Percentiles rank a stretch among this genome's conserved stretches.
phyloP scores from a whole-genome alignment of 2,888 invertebrate species.

The Arctia plantaginis region DNA sequence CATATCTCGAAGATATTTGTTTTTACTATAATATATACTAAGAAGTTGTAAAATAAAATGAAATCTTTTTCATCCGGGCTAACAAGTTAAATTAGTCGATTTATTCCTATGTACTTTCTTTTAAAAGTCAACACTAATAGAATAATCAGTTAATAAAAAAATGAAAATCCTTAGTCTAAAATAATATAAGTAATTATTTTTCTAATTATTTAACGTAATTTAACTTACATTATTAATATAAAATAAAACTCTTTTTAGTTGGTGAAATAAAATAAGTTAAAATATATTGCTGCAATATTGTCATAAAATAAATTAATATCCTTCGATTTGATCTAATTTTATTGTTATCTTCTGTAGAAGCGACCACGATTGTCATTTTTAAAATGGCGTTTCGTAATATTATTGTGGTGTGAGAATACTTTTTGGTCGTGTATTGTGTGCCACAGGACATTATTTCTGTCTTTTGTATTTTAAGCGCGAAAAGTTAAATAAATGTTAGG shows the following conservation, averaged over 20 bases:
- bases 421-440: background rate
- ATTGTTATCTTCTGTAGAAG: conserved; percentile 3
- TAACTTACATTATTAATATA: no score
- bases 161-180: background rate
- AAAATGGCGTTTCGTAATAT: conserved; percentile 6
- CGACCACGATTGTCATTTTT: background rate
- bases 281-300: conserved; percentile 25
- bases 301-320: conserved; percentile 25
- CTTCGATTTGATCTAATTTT: conserved; percentile 18
- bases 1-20: no score
- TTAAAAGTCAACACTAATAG: no score
- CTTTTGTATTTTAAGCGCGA: background rate
- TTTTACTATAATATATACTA: no score
- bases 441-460: background rate
- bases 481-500: background rate
- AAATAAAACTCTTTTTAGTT: background rate
- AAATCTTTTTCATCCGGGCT: no score
- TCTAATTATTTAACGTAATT: no score
- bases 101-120: background rate
- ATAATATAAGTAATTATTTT: background rate
- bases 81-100: background rate
- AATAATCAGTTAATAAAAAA: no score
- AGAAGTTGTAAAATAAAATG: no score
- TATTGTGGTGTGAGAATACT: conserved; percentile 1
- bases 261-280: conserved; percentile 1